A percentile compares a stretch with the other conserved stretches of the same genome.
Conservation (phyloP, 2,888 invertebrate genomes). For the Ectemnius continuus region DNA sequence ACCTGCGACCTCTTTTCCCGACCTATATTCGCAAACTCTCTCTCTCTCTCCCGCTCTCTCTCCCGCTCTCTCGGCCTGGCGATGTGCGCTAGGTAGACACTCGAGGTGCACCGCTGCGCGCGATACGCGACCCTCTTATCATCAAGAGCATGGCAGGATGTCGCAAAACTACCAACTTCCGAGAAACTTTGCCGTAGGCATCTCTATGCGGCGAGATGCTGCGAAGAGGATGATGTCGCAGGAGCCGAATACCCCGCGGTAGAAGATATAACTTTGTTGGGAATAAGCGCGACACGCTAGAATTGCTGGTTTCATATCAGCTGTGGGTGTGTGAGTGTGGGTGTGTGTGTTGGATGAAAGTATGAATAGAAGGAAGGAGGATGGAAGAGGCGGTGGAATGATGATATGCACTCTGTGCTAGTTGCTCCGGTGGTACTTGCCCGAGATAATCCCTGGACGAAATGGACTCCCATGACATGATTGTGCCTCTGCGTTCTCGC, state of each 20-base stretch:
- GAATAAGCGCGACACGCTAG: too few species aligned
- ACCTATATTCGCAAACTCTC: constrained; percentile 51
- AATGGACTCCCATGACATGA: constrained; percentile 93
- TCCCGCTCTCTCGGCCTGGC: neutral
- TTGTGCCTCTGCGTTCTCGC: constrained; percentile 57
- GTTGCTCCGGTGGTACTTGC: constrained; percentile 77
- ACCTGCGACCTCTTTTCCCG: constrained; percentile 61
- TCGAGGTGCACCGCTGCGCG: neutral
- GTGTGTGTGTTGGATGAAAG: neutral
- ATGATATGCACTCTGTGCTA: too few species aligned
- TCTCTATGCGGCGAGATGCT: too few species aligned
- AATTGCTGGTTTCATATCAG: too few species aligned
- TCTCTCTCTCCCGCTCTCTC: constrained; percentile 13
- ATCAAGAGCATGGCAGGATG: neutral
- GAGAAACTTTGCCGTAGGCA: too few species aligned
- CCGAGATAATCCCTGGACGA: constrained; percentile 90
- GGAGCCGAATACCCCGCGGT: too few species aligned
- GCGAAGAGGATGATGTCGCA: too few species aligned
- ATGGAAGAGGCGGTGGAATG: too few species aligned
- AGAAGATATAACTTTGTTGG: too few species aligned
- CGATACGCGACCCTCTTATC: constrained; percentile 2
- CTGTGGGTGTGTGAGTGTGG: neutral
- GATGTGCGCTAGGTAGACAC: neutral
- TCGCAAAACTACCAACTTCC: neutral
- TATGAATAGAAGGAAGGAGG: neutral